Conservation (phyloP, 2,888 invertebrate genomes). For the Colletes collaris region DNA sequence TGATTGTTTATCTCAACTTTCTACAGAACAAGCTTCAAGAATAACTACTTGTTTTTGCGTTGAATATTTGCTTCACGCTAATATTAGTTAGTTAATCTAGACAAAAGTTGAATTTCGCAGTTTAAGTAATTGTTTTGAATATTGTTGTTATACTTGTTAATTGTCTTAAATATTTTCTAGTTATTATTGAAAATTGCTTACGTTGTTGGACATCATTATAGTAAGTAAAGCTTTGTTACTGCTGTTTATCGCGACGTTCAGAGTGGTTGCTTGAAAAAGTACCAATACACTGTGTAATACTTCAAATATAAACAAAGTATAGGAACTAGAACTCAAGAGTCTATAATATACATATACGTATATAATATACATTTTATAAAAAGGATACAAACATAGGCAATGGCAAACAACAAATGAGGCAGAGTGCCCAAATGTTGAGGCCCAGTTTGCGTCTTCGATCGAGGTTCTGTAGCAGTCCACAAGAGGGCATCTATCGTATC, state of each 20-base stretch:
- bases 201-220: constrained; percentile 99
- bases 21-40: too few species aligned
- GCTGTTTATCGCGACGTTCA: constrained; percentile 99
- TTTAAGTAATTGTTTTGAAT: not conserved
- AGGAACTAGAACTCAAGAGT: constrained; percentile 19
- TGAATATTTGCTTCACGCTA: not conserved
- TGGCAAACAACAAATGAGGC: constrained; percentile 95
- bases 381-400: constrained; percentile 98
- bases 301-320: constrained; percentile 70
- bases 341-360: too few species aligned
- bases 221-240: constrained; percentile 98
- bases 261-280: constrained; percentile 97
- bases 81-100: not conserved
- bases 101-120: not conserved
- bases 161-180: not conserved
- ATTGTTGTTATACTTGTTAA: too few species aligned
- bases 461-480: constrained; percentile 99
- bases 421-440: constrained; percentile 92
- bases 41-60: too few species aligned
- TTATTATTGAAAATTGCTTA: constrained; percentile 85
- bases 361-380: constrained; percentile 64
- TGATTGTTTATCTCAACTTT: too few species aligned
- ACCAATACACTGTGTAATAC: constrained; percentile 94
- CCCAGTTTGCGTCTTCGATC: constrained; percentile 85
- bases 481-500: constrained; percentile 99